Base-by-base conservation (phyloP, 2,797 vertebrate genomes). In the Manis pentadactyla region DNA sequence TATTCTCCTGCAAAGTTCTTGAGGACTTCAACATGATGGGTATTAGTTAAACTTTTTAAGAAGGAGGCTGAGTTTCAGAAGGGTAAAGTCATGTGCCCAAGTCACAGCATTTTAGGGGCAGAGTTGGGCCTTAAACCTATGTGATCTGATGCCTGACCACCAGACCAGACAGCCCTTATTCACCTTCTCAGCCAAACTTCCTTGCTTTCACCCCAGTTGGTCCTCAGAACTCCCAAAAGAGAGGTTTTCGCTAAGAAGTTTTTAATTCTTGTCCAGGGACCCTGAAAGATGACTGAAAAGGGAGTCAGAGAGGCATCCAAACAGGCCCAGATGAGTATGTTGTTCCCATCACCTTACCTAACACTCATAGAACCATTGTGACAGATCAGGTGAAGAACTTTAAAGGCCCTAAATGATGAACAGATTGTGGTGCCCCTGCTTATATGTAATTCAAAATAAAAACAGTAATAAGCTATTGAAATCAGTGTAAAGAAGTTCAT, bases 51-150 rank as follows among this genome's bases (percentile, higher is more conserved):
- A 57, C 77, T 90, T 83, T 87, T 53, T 86, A 82, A 86, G 34
- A 94, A 93, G 13, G 31, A 93, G 5, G 42, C 55, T 73, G 64
- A 86, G 49, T 91, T 96, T 91, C 90, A 84, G 39, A 96, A 90
- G 31, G 39, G 64, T 90, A 11, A 94, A 74, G 19, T 84, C 53
- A 69, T 14, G 46, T 88, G 21, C 29, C 61, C 37, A 92, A 69
- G 27, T 69, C 51, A 94, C 17, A 51, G 31, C 46, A 86, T 63
- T 87, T 94, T 27, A 79, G 18, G 42, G 14, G 31, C 14, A 97
- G 51, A 86, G 27, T 59, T 95, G 59, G 31, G 15, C 29, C 37
- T 79, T 95, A 93, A 93, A 78, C 29, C 31, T 90, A 61, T 31
- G 29, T 73, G 55, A 23, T 90, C 17, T 34, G 64, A 61, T 87